Evolutionary conservation across 2,797 vertebrate genomes (phyloP).

Genomic region (Balearica regulorum): DNA sequence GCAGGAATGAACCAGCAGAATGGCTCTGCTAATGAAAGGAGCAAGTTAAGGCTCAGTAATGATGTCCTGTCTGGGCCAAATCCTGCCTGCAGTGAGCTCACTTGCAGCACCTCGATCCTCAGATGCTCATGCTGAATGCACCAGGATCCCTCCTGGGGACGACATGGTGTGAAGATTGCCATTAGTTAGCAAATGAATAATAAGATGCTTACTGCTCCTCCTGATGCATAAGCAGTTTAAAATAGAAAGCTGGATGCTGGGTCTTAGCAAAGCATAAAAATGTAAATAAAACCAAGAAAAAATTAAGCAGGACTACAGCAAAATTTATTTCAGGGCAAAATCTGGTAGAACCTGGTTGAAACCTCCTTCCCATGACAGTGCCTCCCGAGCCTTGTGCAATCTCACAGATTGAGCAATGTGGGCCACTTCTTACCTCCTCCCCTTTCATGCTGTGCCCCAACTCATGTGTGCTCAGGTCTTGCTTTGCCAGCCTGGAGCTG

Average conservation of each 20-base stretch:
- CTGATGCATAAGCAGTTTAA: accelerated
- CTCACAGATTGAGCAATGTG: not conserved
- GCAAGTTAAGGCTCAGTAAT: not conserved
- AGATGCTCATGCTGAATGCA: not conserved
- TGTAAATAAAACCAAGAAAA: not conserved
- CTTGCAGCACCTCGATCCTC: accelerated
- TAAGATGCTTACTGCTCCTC: not conserved
- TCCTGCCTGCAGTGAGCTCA: not conserved
- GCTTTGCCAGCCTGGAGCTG: not conserved
- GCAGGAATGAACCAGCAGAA: not conserved
- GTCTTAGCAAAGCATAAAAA: not conserved
- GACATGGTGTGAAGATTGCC: accelerated
- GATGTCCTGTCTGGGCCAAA: not conserved
- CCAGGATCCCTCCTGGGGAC: not conserved
- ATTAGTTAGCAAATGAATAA: not conserved
- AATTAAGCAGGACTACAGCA: not conserved
- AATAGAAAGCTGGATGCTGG: not conserved
- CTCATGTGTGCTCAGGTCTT: not conserved
- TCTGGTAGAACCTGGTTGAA: not conserved
- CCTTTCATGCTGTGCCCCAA: not conserved
- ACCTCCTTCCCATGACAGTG: accelerated
- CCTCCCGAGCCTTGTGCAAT: not conserved
- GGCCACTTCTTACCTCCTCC: not conserved
- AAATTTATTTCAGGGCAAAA: not conserved
- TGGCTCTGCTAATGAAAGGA: not conserved